These are phyloP conservation scores for Lineus longissimus DNA, from an alignment of 1,140 invertebrate species.

Conservation along the genomic window DNA sequence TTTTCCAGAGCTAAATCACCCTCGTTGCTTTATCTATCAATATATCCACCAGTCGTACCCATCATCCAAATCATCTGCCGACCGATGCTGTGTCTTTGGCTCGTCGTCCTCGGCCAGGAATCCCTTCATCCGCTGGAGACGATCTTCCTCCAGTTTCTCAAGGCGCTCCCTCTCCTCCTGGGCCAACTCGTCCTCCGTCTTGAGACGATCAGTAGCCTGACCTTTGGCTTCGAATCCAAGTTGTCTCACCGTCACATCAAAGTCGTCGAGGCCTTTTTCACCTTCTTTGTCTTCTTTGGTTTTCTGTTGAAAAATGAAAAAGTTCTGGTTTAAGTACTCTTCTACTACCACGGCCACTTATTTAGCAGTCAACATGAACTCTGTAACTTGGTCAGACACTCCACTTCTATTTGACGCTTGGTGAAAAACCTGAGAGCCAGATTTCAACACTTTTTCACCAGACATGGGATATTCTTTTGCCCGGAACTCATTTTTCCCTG, in stretches of 20 bases:
- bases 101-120: slow-evolving; percentile 28
- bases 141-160: slow-evolving; percentile 74
- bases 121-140: slow-evolving; percentile 72
- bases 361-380: no score
- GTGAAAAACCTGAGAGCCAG: no score
- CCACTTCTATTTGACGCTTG: no score
- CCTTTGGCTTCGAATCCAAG: slow-evolving; percentile 79
- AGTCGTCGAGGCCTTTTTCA: slow-evolving; percentile 60
- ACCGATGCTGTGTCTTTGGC: slow-evolving; percentile 50
- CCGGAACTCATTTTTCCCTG: no score
- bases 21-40: no score
- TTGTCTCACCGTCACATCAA: slow-evolving; percentile 76
- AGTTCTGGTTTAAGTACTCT: no score
- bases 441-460: no score
- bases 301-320: slow-evolving; percentile 16
- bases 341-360: no score
- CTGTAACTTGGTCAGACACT: no score
- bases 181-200: slow-evolving; percentile 76
- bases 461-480: no score
- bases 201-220: slow-evolving; percentile 71
- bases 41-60: slow-evolving; percentile 35
- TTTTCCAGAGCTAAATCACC: no score
- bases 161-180: slow-evolving; percentile 74
- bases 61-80: slow-evolving; percentile 61
- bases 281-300: slow-evolving; percentile 17